A percentile compares a stretch with the other conserved stretches of the same genome.
Conservation (phyloP, 2,888 invertebrate species). For the Catocala sponsa region DNA sequence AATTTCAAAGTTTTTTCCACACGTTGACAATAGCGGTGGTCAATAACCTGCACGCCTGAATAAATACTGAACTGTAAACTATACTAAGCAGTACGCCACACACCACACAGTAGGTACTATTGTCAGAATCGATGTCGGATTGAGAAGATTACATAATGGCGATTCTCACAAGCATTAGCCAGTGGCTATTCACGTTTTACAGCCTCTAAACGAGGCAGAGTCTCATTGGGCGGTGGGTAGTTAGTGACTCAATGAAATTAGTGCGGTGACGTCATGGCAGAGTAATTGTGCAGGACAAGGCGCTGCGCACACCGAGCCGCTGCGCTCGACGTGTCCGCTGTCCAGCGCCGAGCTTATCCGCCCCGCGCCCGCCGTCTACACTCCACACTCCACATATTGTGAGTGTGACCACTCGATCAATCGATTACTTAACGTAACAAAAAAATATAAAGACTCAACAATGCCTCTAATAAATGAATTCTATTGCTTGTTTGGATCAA, state of each 20-base stretch:
- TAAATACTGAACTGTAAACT: constrained; percentile 1
- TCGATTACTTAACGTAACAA: too few species aligned
- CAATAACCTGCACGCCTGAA: constrained; percentile 4
- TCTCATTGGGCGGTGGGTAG: constrained; percentile 17
- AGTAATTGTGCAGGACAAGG: constrained; percentile 42
- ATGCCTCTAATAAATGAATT: constrained; percentile 9
- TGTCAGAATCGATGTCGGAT: background rate
- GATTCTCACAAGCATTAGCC: constrained; percentile 32
- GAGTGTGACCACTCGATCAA: too few species aligned
- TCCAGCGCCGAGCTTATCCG: too few species aligned
- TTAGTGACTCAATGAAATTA: constrained; percentile 57
- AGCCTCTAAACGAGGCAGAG: constrained; percentile 17
- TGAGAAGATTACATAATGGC: background rate
- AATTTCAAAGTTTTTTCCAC: too few species aligned
- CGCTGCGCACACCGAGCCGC: constrained; percentile 12
- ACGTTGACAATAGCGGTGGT: constrained; percentile 1
- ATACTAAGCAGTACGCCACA: background rate
- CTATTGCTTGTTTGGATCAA: background rate
- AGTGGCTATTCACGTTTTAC: constrained; percentile 18
- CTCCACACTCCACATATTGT: too few species aligned
- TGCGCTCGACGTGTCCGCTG: too few species aligned
- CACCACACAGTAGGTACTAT: too few species aligned
- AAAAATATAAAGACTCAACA: constrained; percentile 1
- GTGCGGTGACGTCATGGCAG: constrained; percentile 63
- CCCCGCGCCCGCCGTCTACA: too few species aligned